These are phyloP conservation scores for Drosophila lacertosa DNA, from an alignment of 1,140 invertebrate genomes.

Conservation along the genomic window DNA sequence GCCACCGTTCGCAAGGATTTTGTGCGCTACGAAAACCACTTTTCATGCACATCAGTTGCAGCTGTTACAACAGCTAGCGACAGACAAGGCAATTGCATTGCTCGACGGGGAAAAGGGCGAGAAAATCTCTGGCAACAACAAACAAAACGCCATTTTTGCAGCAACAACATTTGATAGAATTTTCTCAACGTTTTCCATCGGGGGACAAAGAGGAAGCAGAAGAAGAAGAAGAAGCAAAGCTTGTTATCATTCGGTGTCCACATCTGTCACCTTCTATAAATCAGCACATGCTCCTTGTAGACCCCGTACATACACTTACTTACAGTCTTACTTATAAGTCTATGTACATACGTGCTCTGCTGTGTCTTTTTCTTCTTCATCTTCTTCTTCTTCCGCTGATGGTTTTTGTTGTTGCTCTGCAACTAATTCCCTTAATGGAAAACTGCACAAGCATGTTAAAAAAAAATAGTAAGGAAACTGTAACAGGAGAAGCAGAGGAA, in stretches of 20 bases:
- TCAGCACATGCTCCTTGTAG: conserved; percentile 55
- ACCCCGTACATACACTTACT: conserved; percentile 38
- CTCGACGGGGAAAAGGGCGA: conserved; percentile 13
- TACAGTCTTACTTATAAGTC: conserved; percentile 41
- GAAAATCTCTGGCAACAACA: conserved; percentile 40
- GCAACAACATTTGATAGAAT: conserved; percentile 37
- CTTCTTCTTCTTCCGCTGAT: conserved; percentile 8
- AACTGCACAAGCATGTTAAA: conserved; percentile 66
- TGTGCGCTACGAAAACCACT: conserved; percentile 71
- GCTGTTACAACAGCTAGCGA: conserved; percentile 66
- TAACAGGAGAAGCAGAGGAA: conserved; percentile 5
- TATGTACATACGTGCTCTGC: conserved; percentile 31
- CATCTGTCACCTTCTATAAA: conserved; percentile 83
- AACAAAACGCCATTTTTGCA: conserved; percentile 21
- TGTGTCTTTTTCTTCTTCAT: conserved; percentile 1
- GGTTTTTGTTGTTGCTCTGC: conserved; percentile 51
- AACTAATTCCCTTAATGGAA: conserved; percentile 81
- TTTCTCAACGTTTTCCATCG: conserved; percentile 1
- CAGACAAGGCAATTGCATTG: conserved; percentile 41
- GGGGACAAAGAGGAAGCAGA: conserved; percentile 20
- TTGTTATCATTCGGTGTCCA: conserved; percentile 79
- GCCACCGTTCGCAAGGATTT: conserved; percentile 60
- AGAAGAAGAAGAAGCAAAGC: conserved; percentile 38
- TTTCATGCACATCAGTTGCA: conserved; percentile 81
- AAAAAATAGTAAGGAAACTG: conserved; percentile 21